These are phyloP conservation scores for Salvelinus sp. DNA, from an alignment of 2,113 vertebrate species.

Conservation along the genomic window DNA sequence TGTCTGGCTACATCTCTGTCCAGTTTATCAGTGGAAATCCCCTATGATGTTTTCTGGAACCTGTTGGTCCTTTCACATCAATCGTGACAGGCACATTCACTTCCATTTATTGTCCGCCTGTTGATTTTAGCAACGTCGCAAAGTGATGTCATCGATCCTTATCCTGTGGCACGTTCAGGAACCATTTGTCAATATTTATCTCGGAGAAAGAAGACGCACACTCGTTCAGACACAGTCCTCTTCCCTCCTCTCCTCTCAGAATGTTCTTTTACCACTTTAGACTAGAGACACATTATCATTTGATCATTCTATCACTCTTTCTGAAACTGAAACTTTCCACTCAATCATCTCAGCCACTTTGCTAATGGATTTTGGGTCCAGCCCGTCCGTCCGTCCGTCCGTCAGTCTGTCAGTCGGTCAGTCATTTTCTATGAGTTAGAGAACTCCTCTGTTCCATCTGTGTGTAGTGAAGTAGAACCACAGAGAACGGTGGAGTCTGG, in stretches of 20 bases:
- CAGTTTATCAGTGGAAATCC: neutral
- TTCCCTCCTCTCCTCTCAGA: constrained; percentile 21
- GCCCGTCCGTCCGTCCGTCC: constrained; percentile 6
- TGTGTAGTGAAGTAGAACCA: constrained; percentile 8
- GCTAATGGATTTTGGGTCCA: neutral
- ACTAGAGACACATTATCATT: neutral
- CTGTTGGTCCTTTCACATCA: constrained; percentile 16
- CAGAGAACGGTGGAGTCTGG: constrained; percentile 17
- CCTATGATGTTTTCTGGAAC: neutral
- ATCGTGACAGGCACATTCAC: constrained; percentile 2
- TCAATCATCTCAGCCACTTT: neutral
- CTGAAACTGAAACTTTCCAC: neutral
- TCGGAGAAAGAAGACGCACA: constrained; percentile 20
- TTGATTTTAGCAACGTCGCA: constrained; percentile 15
- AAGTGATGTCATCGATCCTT: constrained; percentile 35
- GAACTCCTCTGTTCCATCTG: neutral
- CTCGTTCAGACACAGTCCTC: constrained; percentile 12
- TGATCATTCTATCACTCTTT: neutral
- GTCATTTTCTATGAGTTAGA: neutral
- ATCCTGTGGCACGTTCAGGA: constrained; percentile 30
- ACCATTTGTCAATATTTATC: constrained; percentile 45
- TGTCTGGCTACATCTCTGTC: too few relatives aligned
- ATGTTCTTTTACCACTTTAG: neutral
- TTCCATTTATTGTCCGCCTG: constrained; percentile 28
- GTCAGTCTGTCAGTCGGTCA: constrained; percentile 12